A percentile compares a stretch with the other conserved stretches of the same genome.
phyloP scores from a whole-genome alignment of 2,888 invertebrate species.

The Clunio marinus region DNA sequence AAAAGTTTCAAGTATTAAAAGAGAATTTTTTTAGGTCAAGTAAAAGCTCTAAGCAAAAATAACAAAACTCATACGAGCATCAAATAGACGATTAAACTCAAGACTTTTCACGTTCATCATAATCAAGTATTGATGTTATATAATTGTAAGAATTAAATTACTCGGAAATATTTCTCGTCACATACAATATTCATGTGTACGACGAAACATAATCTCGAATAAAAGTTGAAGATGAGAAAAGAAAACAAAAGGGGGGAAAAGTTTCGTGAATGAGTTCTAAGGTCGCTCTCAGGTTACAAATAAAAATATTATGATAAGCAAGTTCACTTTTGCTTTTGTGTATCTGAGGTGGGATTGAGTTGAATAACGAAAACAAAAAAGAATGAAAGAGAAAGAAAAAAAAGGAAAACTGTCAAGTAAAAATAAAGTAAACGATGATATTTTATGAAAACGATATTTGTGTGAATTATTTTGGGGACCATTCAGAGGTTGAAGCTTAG shows the following conservation, averaged over 20 bases:
- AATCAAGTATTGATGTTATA: too few species aligned
- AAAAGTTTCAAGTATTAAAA: too few species aligned
- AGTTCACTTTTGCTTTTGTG: not conserved
- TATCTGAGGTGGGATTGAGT: not conserved
- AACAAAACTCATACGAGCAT: too few species aligned
- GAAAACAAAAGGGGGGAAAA: too few species aligned
- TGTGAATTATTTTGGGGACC: not conserved
- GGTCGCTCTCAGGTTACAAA: not conserved
- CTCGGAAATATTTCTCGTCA: conserved; percentile 35
- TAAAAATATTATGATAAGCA: not conserved
- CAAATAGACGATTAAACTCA: too few species aligned
- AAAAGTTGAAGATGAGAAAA: not conserved
- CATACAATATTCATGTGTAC: conserved; percentile 23
- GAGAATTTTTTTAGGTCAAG: too few species aligned
- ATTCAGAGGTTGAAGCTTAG: too few species aligned
- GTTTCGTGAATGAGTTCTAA: not conserved
- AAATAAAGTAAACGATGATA: not conserved
- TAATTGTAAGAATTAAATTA: conserved; percentile 27
- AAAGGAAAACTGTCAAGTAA: not conserved
- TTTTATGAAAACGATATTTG: not conserved
- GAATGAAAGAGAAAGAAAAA: too few species aligned
- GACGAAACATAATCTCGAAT: not conserved
- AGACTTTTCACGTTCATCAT: too few species aligned
- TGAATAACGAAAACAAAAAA: not conserved
- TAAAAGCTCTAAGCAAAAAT: too few species aligned